Percentiles rank a stretch among this genome's conserved stretches.
Conservation (phyloP, 2,888 invertebrate genomes). For the Pardosa pseudoannulata region DNA sequence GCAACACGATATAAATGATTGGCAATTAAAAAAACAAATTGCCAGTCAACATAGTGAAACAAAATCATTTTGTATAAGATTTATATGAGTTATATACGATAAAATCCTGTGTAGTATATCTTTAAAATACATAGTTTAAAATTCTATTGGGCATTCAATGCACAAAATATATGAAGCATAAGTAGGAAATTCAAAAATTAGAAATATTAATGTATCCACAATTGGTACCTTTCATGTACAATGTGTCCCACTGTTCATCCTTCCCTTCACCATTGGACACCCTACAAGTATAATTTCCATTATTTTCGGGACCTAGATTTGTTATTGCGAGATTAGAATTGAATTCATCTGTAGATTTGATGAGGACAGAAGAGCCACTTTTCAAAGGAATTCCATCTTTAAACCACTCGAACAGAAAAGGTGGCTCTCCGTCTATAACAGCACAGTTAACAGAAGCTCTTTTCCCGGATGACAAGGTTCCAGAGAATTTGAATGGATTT, state of each 20-base stretch:
- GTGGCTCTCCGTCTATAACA: conserved; percentile 54
- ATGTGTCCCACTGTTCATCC: neutral
- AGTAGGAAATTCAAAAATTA: too few relatives aligned
- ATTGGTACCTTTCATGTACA: conserved; percentile 28
- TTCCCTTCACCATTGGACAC: conserved; percentile 31
- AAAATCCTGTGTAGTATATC: too few relatives aligned
- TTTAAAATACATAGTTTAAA: too few relatives aligned
- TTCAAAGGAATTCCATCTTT: conserved; percentile 25
- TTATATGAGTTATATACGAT: too few relatives aligned
- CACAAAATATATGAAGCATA: too few relatives aligned
- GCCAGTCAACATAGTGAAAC: too few relatives aligned
- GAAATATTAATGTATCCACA: neutral
- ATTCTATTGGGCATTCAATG: too few relatives aligned
- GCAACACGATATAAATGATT: too few relatives aligned
- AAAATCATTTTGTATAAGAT: too few relatives aligned
- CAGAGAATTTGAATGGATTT: conserved; percentile 21
- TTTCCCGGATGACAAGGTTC: neutral
- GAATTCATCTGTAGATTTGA: conserved; percentile 18
- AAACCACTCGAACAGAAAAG: conserved; percentile 65
- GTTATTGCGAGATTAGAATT: conserved; percentile 18
- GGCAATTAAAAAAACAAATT: too few relatives aligned
- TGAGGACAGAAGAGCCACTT: neutral
- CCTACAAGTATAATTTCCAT: conserved; percentile 49
- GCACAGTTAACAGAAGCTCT: conserved; percentile 34
- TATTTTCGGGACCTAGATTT: neutral